Conservation (phyloP, 2,888 invertebrate genomes). For the Falcaria lacertinaria region DNA sequence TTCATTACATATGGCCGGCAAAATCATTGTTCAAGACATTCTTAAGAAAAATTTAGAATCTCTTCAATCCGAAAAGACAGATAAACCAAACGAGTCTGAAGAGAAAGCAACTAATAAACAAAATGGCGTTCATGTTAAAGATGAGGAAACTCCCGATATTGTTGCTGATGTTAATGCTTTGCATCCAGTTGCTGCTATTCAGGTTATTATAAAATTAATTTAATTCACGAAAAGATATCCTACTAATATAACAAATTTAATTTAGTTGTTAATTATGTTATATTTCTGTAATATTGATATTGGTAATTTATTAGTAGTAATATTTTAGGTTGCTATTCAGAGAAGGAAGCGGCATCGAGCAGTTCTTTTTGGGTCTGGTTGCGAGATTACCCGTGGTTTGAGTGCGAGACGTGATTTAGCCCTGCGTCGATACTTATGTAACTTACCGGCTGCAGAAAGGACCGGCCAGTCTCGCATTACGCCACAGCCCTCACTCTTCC, state of each 20-base stretch:
- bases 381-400: slow-evolving; percentile 87
- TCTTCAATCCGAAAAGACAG: slow-evolving; percentile 33
- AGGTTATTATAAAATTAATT: slow-evolving; percentile 56
- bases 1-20: slow-evolving; percentile 88
- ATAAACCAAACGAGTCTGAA: slow-evolving; percentile 25
- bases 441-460: slow-evolving; percentile 82
- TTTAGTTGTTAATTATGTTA: too few species aligned
- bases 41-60: slow-evolving; percentile 53
- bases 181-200: slow-evolving; percentile 79
- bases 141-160: slow-evolving; percentile 28
- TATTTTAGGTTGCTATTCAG: slow-evolving; percentile 82
- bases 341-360: slow-evolving; percentile 81
- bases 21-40: slow-evolving; percentile 57
- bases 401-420: slow-evolving; percentile 89
- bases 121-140: slow-evolving; percentile 47
- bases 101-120: slow-evolving; percentile 33
- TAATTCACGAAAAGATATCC: too few species aligned
- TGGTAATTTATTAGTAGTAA: too few species aligned
- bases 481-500: slow-evolving; percentile 72
- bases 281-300: too few species aligned
- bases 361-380: slow-evolving; percentile 86
- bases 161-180: slow-evolving; percentile 47
- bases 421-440: slow-evolving; percentile 84
- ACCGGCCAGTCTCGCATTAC: slow-evolving; percentile 68
- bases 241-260: too few species aligned